Percentiles rank a stretch among this genome's conserved stretches.
Conservation (phyloP, 2,888 invertebrate species). For the Eutolmus rufibarbis region DNA sequence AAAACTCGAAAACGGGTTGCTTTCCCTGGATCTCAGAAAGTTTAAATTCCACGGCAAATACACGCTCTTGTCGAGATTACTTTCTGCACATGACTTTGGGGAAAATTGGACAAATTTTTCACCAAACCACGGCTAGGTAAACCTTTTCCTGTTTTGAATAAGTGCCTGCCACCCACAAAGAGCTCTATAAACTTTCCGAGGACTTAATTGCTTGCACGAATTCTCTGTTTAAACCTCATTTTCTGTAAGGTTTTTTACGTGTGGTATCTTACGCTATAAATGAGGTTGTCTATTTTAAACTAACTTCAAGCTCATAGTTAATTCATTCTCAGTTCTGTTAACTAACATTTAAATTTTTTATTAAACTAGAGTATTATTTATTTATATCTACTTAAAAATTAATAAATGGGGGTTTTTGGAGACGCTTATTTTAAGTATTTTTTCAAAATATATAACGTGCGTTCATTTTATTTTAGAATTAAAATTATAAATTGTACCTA, state of each 20-base stretch:
- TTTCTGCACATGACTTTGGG: neutral
- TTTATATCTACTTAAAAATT: too few species aligned
- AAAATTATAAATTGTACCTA: too few species aligned
- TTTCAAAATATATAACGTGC: too few species aligned
- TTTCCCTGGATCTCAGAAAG: neutral
- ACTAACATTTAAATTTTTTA: neutral
- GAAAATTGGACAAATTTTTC: neutral
- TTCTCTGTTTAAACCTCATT: neutral
- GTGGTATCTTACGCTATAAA: neutral
- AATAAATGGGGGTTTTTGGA: too few species aligned
- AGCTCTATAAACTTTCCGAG: neutral
- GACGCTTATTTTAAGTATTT: too few species aligned
- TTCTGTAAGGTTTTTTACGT: neutral
- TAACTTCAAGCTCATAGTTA: neutral
- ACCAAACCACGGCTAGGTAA: neutral
- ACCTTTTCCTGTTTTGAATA: neutral
- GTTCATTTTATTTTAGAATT: too few species aligned
- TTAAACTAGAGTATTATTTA: neutral
- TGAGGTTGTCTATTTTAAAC: neutral
- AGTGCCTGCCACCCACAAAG: neutral
- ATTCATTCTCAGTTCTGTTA: neutral
- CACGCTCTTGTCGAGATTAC: neutral
- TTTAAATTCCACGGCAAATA: neutral
- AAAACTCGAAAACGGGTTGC: neutral
- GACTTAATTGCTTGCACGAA: neutral